phyloP scores from a whole-genome alignment of 2,113 vertebrate genomes.

The Gambusia holbrooki region DNA sequence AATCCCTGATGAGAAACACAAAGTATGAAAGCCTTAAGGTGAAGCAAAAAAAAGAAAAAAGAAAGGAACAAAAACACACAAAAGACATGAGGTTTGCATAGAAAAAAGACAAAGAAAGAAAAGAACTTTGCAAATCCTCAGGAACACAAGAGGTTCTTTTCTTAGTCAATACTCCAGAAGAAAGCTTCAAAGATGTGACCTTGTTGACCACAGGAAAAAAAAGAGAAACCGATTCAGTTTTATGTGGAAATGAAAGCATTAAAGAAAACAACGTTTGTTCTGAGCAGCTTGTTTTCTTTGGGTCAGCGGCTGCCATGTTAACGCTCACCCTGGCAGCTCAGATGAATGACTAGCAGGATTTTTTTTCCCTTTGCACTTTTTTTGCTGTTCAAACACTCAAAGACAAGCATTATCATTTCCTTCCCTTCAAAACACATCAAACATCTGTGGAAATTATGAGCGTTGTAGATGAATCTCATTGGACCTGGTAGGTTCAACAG shows the following conservation, averaged over 20 bases:
- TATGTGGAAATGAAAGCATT: constrained; percentile 7
- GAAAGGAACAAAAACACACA: constrained; percentile 2
- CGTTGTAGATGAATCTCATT: constrained; percentile 15
- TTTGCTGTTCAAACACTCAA: neutral
- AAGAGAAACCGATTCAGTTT: constrained; percentile 23
- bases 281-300: constrained; percentile 13
- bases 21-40: neutral
- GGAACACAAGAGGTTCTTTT: constrained; percentile 11
- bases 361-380: neutral
- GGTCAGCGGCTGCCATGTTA: constrained; percentile 34
- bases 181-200: constrained; percentile 17
- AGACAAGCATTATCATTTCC: neutral
- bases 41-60: neutral
- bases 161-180: constrained; percentile 19
- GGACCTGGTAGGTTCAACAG: constrained; percentile 16
- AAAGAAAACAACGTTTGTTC: constrained; percentile 12
- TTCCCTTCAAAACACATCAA: neutral
- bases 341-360: constrained; percentile 32
- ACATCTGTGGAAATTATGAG: constrained; percentile 42
- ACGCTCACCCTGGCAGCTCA: constrained; percentile 6
- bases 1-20: constrained; percentile 80
- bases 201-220: neutral
- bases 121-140: constrained; percentile 15
- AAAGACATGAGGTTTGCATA: constrained; percentile 8
- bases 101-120: neutral